Conservation (phyloP, 2,113 vertebrate genomes). For the Montifringilla adamsi region DNA sequence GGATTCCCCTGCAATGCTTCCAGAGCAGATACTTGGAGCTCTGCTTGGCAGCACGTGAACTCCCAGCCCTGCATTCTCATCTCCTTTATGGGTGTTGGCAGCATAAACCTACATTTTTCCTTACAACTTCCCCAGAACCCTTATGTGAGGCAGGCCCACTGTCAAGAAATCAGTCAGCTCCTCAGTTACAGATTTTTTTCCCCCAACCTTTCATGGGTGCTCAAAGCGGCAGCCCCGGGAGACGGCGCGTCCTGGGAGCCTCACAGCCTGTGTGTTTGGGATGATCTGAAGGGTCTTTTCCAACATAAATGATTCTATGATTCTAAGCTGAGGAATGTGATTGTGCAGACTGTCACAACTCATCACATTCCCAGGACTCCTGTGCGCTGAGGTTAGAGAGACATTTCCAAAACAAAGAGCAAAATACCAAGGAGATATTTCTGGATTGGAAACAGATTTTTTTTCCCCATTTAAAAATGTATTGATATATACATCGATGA, state of each 20-base stretch:
- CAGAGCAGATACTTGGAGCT: neutral
- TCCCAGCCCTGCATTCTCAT: neutral
- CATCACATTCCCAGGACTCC: neutral
- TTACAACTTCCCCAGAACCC: neutral
- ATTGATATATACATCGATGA: constrained; percentile 33
- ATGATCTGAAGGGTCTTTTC: neutral
- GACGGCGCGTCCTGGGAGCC: accelerated
- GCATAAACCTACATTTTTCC: neutral
- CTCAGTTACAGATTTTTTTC: accelerated
- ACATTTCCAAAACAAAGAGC: neutral
- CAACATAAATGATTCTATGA: neutral
- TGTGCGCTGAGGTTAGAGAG: neutral
- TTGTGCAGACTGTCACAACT: neutral
- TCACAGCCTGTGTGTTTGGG: neutral
- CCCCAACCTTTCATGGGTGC: neutral
- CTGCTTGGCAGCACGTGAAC: neutral
- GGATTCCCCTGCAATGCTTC: neutral
- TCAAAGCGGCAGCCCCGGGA: accelerated
- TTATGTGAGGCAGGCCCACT: accelerated
- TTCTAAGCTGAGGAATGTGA: neutral
- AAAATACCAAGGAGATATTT: neutral
- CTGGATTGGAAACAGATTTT: neutral
- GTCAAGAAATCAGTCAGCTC: neutral
- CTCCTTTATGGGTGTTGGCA: neutral
- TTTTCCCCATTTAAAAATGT: neutral